Base-by-base conservation (phyloP, 1,140 invertebrate genomes). In the Conus betulinus region DNA sequence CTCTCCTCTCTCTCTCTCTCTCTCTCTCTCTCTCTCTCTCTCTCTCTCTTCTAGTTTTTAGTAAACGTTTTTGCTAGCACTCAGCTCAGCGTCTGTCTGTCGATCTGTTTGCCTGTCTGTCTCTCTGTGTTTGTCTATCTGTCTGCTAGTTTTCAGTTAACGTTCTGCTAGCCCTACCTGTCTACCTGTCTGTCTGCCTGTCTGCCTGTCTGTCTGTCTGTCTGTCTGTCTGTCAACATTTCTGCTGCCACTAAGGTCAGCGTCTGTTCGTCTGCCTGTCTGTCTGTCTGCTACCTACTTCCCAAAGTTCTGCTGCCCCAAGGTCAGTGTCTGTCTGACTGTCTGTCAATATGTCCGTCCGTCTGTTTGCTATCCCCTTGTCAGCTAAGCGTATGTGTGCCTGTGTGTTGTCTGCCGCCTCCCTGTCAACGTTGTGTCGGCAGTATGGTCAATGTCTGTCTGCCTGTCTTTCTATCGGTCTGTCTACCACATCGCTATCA, bases 401-500 rank as follows among this genome's bases (percentile, higher is more conserved):
- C 39, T 39, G 11, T 39, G 1, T 63, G 27, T 23, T 55, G 27
- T 17, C 27, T 55, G 13, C 53, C 51, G 51, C 27, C 53, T 84
- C 6, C 53, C 53, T 52, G 27, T 52, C 53, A 52, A 39, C n/a
- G 23, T 84, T 2, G 1, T 39, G 23, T 52, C 5, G 7, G 27
- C 23, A 20, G 3, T 51, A 11, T 8, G 52, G 27, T 87, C 74
- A 15, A 15, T 87, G 53, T 87, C 74, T 87, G 10, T 76, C 63
- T 76, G n/a, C 53, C 51, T 76, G 25, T 76, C 74, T 87, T 60
- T 87, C 74, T 78, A 20, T 87, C 85, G 13, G 6, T 78, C 17
- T 87, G n/a, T 78, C 51, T 87, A n/a, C 7, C 51, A 17, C 57
- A 39, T 60, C n/a, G 8, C 51, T 78, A 6, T 57, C 60, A 17